Evolutionary conservation across 1,140 invertebrate species (phyloP), one percentile per base, ranked within the genome.

Genomic region (Drosophila repleta): DNA sequence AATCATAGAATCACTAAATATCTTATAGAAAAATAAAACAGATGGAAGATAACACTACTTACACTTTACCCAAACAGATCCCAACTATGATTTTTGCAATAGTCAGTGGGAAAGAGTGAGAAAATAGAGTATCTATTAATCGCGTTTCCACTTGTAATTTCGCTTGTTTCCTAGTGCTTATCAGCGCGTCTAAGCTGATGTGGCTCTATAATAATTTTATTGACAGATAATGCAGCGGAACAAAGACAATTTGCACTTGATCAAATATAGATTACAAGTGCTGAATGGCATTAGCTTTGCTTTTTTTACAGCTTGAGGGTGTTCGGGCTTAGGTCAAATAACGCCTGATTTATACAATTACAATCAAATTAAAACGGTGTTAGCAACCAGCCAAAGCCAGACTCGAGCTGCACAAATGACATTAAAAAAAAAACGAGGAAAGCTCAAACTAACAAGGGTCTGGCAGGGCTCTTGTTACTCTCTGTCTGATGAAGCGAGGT

Each of bases 151-250:
- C n/a, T 52, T 61, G 4, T 45, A 48, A 39, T 26, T 20, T 35
- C 51, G 37, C 35, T 24, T 51, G 37, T 46, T 60, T 57, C 55
- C 55, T 57, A 15, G 17, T 15, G 29, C 58, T 43, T 49, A 49
- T 39, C 58, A 51, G 24, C n/a, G 17, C 15, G 58, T 37, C 45
- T 62, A 49, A 41, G 26, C 49, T 32, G 26, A 17, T 29, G 26
- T 13, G 26, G 15, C 26, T 11, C 45, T 52, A 61, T 29, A 70
- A 53, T 29, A 63, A 74, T 57, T 55, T 49, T 82, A 78, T 83
- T 76, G 76, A 81, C 68, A 77, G 81, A 52, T 53, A 74, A 70
- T 66, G 66, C 79, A 64, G 67, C 65, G 57, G 48, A 69, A 74
- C 71, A 62, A 83, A 76, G 79, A 18, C 75, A 64, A 60, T 75